Evolutionary conservation across 2,797 vertebrate species (phyloP).

Genomic region (Lophotriccus pileatus): DNA sequence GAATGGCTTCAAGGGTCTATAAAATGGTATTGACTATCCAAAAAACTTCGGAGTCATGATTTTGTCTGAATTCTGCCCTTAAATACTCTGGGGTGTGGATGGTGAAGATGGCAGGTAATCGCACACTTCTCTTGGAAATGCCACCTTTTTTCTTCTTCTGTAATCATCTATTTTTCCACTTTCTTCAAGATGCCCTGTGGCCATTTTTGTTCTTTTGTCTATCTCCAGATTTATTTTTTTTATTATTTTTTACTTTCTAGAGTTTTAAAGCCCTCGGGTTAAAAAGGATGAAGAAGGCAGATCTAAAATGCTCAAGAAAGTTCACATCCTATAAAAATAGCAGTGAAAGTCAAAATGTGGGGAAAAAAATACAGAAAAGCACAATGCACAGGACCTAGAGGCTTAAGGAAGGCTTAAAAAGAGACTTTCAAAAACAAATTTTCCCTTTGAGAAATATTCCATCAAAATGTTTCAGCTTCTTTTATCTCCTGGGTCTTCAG

Average conservation of each 20-base stretch:
- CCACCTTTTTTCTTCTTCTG: background rate
- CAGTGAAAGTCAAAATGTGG: slow-evolving; percentile 42
- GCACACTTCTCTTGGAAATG: background rate
- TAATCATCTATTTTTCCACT: background rate
- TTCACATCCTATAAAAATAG: slow-evolving; percentile 42
- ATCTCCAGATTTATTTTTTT: background rate
- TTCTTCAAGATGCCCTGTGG: background rate
- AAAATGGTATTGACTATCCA: background rate
- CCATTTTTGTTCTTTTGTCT: background rate
- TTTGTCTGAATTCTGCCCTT: background rate
- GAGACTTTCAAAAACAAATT: slow-evolving; percentile 61
- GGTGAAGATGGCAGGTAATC: background rate
- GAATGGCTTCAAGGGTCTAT: background rate
- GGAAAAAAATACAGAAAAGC: background rate
- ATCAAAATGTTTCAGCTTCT: slow-evolving; percentile 58
- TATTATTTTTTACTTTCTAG: slow-evolving; percentile 12
- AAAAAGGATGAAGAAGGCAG: background rate
- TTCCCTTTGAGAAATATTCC: slow-evolving; percentile 65
- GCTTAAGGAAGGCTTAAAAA: slow-evolving; percentile 45
- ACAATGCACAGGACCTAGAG: slow-evolving; percentile 15
- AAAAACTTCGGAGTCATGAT: background rate
- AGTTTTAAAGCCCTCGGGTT: background rate
- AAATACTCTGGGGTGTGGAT: background rate
- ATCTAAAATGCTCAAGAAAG: slow-evolving; percentile 45
- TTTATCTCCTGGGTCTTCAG: slow-evolving; percentile 55